Base-by-base conservation (phyloP, 1,140 invertebrate genomes). In the Anastrepha ludens region DNA sequence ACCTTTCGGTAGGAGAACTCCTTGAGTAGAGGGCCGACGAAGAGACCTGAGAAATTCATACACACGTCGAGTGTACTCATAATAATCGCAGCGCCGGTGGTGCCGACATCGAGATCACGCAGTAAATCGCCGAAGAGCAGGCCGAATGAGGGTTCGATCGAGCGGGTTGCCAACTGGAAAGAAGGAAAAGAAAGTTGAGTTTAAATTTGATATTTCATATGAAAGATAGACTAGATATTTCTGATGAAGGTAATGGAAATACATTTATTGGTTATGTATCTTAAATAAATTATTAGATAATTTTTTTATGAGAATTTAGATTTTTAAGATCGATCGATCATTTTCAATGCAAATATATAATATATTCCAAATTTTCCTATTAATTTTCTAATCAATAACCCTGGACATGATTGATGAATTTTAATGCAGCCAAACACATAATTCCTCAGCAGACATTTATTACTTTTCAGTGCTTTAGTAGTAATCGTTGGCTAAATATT, bases 101-200 rank as follows among this genome's bases (percentile, higher is more conserved):
- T 97, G 60, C 95, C 95, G 8, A 96, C 95, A 2, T 95, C 93
- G 7, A 97, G 93, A 81, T 96, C 94, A 64, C 94, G 93, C 11
- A 97, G 91, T 7, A 96, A 94, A 91, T 97, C 96, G 70, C 96
- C 95, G 91, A 97, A 97, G 4, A 97, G 94, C 20, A 97, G 92
- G 13, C 96, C 96, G 90, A 97, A 97, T 0, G 96, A 97, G 85
- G 96, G 96, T 90, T 97, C 96, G 88, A 97, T 94, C 9, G 96
- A 96, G 90, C 96, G 94, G 50, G 96, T 95, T 87, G 96, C 96
- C 90, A 97, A 94, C 96, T 97, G 93, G 64, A 95, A 95, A 85
- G 88, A 81, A 29, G 3, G 47, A 20, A 55, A 2, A 55, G 17
- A 29, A 58, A 47, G 44, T 47, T 47, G 17, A 74, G 2, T 47